Evolutionary conservation across 2,113 vertebrate genomes (phyloP).

Genomic region (Ptychochromis oligacanthus): DNA sequence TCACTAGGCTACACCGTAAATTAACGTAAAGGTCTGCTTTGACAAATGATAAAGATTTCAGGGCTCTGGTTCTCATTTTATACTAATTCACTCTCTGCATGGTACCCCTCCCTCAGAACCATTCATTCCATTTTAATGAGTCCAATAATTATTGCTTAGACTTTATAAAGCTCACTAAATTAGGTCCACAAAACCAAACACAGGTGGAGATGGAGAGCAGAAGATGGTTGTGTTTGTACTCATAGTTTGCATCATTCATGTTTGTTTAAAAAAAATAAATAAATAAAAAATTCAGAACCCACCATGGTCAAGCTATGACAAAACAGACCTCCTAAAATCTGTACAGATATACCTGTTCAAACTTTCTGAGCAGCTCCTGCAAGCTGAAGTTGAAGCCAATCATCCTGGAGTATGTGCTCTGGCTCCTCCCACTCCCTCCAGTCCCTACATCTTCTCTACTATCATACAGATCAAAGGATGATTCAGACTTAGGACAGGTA

Average conservation of each 20-base stretch:
- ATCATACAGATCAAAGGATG: constrained; percentile 16
- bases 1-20: constrained; percentile 6
- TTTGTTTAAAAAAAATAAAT: neutral
- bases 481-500: neutral
- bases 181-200: constrained; percentile 37
- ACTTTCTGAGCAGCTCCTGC: constrained; percentile 88
- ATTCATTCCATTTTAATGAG: constrained; percentile 70
- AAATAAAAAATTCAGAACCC: neutral
- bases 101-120: constrained; percentile 31
- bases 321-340: neutral
- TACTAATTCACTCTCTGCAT: constrained; percentile 42
- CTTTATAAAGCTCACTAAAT: constrained; percentile 56
- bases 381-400: constrained; percentile 94
- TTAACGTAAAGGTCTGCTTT: constrained; percentile 32
- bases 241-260: neutral
- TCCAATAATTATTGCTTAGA: constrained; percentile 61
- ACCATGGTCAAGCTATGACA: neutral
- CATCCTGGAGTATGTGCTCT: constrained; percentile 80
- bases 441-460: constrained; percentile 54
- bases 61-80: constrained; percentile 23
- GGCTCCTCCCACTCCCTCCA: constrained; percentile 59
- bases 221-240: constrained; percentile 5
- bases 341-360: constrained; percentile 93
- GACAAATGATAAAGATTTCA: constrained; percentile 50
- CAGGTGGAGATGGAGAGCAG: neutral